Evolutionary conservation across 2,113 vertebrate species (phyloP).

Genomic region (Phoxinus phoxinus): DNA sequence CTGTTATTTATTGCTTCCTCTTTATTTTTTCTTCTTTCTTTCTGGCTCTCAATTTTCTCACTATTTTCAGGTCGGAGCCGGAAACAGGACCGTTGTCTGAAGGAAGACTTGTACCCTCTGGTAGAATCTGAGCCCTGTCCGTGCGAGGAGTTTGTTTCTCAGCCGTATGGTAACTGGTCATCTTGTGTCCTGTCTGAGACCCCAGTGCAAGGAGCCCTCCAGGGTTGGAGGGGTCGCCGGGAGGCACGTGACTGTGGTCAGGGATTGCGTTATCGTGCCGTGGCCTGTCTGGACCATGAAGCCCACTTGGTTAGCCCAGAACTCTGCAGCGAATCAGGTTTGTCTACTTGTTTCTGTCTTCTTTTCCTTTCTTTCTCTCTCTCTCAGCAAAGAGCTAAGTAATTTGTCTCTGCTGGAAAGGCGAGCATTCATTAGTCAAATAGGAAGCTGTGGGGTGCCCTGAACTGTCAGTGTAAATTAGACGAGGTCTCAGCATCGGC

Average conservation of each 20-base stretch:
- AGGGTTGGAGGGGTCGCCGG: conserved; percentile 63
- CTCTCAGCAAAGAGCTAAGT: not conserved
- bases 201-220: conserved; percentile 53
- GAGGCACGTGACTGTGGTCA: conserved; percentile 81
- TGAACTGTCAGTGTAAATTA: conserved; percentile 59
- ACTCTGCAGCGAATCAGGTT: conserved; percentile 86
- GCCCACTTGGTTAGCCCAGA: conserved; percentile 81
- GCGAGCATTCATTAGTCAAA: conserved; percentile 64
- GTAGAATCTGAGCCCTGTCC: conserved; percentile 84
- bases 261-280: conserved; percentile 82
- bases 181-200: conserved; percentile 82
- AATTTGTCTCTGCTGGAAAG: conserved; percentile 36
- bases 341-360: conserved; percentile 20
- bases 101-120: conserved; percentile 81
- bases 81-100: conserved; percentile 89
- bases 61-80: conserved; percentile 87
- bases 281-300: conserved; percentile 82
- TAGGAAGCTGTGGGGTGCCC: conserved; percentile 58
- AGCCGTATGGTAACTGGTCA: conserved; percentile 92
- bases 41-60: conserved; percentile 23
- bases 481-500: conserved; percentile 54
- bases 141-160: conserved; percentile 81
- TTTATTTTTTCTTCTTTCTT: not conserved
- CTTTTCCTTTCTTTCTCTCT: conserved; percentile 6
- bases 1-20: not conserved